Evolutionary conservation across 2,888 invertebrate species (phyloP), one percentile per base, ranked within the genome.

Genomic region (Apoda limacodes): DNA sequence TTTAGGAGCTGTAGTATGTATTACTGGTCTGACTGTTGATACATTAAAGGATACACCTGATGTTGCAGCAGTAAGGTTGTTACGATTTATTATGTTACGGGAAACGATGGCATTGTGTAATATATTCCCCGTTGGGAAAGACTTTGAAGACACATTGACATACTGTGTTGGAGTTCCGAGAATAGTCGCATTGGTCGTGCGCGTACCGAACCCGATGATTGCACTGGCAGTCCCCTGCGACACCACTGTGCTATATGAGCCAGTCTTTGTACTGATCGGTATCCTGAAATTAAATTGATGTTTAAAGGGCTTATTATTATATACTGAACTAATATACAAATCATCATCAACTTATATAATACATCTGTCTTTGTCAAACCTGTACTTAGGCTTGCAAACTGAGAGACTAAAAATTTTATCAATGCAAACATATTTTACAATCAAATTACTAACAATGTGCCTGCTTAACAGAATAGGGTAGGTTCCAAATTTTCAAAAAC

Each of bases 71-170:
- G 50, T 37, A n/a, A 63, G 32, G 30, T 60, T 67, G 31, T 46
- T 53, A 3, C 80, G 61, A 41, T 72, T 80, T 26, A 78, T 62
- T 21, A 81, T 68, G 45, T 80, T 82, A 7, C 82, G 55, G 0
- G 82, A 81, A 0, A 82, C 72, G 28, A 82, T 82, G 1, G 82
- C 82, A 45, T 80, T 81, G 45, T 82, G 82, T 1, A 82, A 52
- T 21, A 82, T 81, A 50, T 80, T 82, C 15, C 81, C 81, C 9
- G 78, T 78, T 6, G 82, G 78, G 50, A 80, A 81, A 0, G 75
- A 70, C 39, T 81, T 81, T 3, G 81, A 68, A 4, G 70, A 60
- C 22, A 81, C 76, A 45, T 76, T 82, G 38, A 82, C 75, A 41
- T 81, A 81, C 42, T 80, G 80, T 2, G 57, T 39, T 4, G 80